Evolutionary conservation across 2,113 vertebrate genomes (phyloP).

Genomic region (Pangasianodon gigas): DNA sequence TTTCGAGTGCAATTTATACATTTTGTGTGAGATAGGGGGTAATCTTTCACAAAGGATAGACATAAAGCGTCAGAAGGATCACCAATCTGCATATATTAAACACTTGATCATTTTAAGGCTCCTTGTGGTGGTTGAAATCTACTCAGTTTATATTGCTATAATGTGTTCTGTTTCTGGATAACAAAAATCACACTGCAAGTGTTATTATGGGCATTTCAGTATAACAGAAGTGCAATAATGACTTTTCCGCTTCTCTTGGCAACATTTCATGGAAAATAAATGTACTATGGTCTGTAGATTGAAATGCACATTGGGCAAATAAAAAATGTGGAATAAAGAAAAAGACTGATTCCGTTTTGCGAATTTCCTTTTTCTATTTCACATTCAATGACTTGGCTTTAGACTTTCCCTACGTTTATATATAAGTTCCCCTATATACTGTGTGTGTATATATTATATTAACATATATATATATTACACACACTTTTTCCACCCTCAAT

Average conservation of each 20-base stretch:
- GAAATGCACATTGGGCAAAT: neutral
- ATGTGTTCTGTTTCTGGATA: neutral
- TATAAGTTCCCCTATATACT: neutral
- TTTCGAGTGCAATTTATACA: neutral
- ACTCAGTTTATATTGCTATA: neutral
- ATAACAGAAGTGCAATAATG: neutral
- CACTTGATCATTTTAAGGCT: neutral
- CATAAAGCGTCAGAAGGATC: neutral
- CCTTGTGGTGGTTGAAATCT: neutral
- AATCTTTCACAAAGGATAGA: neutral
- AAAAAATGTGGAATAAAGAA: neutral
- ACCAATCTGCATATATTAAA: neutral
- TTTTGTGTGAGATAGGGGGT: neutral
- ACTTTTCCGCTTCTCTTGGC: neutral
- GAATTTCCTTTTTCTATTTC: neutral
- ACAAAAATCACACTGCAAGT: neutral
- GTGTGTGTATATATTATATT: too few relatives aligned
- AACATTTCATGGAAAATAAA: conserved; percentile 11
- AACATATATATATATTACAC: too few relatives aligned
- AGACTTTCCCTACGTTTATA: neutral
- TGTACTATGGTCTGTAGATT: neutral
- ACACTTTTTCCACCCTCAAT: too few relatives aligned
- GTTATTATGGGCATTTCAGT: neutral
- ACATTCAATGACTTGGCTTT: neutral
- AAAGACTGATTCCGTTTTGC: neutral